Evolutionary conservation across 2,888 invertebrate genomes (phyloP), one percentile per base, ranked within the genome.

Genomic region (Acrobasis repandana): DNA sequence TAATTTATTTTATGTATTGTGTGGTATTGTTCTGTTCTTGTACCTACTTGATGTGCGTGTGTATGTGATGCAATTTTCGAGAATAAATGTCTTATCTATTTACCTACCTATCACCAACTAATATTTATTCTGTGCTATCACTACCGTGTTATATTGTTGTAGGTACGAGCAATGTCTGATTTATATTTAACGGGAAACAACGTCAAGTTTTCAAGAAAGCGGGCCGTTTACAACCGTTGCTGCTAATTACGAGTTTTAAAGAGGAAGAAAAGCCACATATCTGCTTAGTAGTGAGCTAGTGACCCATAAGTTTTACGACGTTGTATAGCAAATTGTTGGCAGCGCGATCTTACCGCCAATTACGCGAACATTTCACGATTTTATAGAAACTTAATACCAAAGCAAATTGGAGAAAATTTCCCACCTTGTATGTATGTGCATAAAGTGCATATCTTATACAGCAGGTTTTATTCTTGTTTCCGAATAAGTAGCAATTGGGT

Each of bases 331-430:
- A 47, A 57, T 43, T 38, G n/a, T 14, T 48, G 11, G 11, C 16
- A 28, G n/a, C 34, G 28, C 14, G 9, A 28, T 16, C 54, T 54
- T 54, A 15, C 56, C 56, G n/a, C 36, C 28, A 46, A 46, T 56
- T 56, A 46, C 18, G 56, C 6, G 43, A 46, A n/a, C 28, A 16
- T 34, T 33, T 15, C 58, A 54, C 50, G 56, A 61, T 60, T 64
- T 60, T 61, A 60, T 64, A 64, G 61, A 64, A 64, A 64, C 60
- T 64, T 62, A 60, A 62, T 64, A 57, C 46, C 59, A 16, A 14
- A 20, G 58, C 54, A 60, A 64, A 60, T 60, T 64, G 62, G 56
- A 58, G 58, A 60, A 56, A 56, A 58, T 57, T 52, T 61, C 50
- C 58, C 49, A 51, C 54, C 11, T n/a, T n/a, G 11, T 47, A 38